These are phyloP conservation scores for Jaculus jaculus DNA, from an alignment of 2,113 vertebrate species.

Conservation along the genomic window DNA sequence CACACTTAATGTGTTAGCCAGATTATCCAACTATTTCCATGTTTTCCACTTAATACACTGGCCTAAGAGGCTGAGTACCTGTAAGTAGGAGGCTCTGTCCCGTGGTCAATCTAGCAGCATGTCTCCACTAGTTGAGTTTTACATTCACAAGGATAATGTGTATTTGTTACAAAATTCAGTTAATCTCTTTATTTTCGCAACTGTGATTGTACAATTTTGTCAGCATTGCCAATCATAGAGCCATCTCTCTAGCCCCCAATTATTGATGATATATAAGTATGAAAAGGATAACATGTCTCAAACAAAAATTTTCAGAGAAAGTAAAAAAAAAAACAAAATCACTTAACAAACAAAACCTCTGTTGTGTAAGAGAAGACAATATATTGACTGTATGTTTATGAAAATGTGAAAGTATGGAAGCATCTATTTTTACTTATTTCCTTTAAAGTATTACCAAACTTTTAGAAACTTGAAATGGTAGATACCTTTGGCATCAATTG, in stretches of 20 bases:
- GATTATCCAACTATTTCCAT: neutral
- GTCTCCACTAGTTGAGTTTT: neutral
- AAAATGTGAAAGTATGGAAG: neutral
- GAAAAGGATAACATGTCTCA: neutral
- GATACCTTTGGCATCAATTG: neutral
- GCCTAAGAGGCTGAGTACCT: neutral
- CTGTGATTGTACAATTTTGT: neutral
- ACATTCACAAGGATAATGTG: constrained; percentile 18
- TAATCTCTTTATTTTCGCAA: neutral
- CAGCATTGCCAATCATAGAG: neutral
- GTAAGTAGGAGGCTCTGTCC: neutral
- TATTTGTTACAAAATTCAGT: neutral
- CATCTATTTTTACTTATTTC: neutral
- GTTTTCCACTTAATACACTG: neutral
- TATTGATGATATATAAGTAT: neutral
- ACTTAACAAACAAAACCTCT: neutral
- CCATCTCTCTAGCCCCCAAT: no score
- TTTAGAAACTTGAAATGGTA: constrained; percentile 1
- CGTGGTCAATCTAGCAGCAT: neutral
- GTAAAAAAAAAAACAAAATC: no score
- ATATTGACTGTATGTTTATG: neutral
- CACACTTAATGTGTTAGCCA: neutral
- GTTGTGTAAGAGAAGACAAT: neutral
- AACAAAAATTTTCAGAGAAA: no score
- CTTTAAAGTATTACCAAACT: neutral